phyloP scores from a whole-genome alignment of 2,888 invertebrate species.

The Pammene fasciana region DNA sequence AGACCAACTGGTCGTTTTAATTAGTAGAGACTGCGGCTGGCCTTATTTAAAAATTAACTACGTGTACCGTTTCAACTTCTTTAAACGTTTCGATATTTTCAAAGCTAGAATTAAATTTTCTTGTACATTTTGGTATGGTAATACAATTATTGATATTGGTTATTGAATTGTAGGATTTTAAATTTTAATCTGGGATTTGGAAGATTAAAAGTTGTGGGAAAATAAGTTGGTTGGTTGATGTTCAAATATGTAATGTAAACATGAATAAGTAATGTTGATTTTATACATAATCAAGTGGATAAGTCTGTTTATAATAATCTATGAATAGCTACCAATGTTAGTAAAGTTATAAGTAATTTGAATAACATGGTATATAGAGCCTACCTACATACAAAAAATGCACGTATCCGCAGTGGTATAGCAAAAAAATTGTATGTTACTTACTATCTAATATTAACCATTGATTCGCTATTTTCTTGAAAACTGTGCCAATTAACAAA shows the following conservation, averaged over 20 bases:
- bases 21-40: constrained; percentile 59
- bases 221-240: background rate
- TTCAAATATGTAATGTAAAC: constrained; percentile 7
- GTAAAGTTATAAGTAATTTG: too few species aligned
- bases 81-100: background rate
- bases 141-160: constrained; percentile 20
- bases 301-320: background rate
- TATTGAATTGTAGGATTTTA: constrained; percentile 8
- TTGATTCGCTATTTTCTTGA: too few species aligned
- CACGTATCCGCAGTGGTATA: too few species aligned
- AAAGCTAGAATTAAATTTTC: background rate
- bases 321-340: background rate
- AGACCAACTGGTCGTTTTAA: constrained; percentile 54
- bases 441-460: too few species aligned
- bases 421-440: too few species aligned
- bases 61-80: background rate
- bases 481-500: too few species aligned
- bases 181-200: constrained; percentile 5
- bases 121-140: constrained; percentile 21
- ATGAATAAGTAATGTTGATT: constrained; percentile 11
- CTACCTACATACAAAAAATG: background rate
- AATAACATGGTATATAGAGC: background rate
- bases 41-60: constrained; percentile 72
- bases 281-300: background rate
- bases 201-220: constrained; percentile 3